Conservation (phyloP, 30 jellyfish, hydroid and myxozoan species). For the Mastigias papua region DNA sequence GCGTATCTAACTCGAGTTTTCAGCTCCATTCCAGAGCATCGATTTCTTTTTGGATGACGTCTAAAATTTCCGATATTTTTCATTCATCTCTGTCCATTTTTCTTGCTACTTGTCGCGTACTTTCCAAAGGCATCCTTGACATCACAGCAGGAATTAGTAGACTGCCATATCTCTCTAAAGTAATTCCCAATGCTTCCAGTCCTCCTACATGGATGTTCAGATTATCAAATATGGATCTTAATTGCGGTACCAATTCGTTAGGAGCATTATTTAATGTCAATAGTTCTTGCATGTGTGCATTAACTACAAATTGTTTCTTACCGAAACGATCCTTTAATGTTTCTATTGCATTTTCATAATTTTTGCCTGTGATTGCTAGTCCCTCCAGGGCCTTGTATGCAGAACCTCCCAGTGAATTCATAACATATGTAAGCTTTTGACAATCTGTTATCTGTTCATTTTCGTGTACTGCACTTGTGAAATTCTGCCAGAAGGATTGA, state of each 20-base stretch:
- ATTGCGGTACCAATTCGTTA: not conserved
- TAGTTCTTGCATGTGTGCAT: conserved; percentile 79
- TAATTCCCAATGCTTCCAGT: conserved; percentile 59
- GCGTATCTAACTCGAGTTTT: not conserved
- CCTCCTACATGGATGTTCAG: conserved; percentile 70
- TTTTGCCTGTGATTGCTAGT: conserved; percentile 51
- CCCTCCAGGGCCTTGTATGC: conserved; percentile 64
- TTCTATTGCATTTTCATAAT: conserved; percentile 47
- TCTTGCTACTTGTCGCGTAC: conserved; percentile 55
- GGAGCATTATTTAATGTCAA: conserved; percentile 28
- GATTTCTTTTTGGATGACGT: conserved; percentile 49
- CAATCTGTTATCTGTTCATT: conserved; percentile 35
- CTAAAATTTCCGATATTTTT: conserved; percentile 55
- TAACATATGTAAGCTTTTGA: conserved; percentile 64
- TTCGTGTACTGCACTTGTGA: conserved; percentile 54
- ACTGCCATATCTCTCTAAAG: conserved; percentile 62
- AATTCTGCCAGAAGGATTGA: conserved; percentile 3
- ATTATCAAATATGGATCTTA: conserved; percentile 53
- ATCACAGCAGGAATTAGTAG: conserved; percentile 69
- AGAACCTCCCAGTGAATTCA: conserved; percentile 66
- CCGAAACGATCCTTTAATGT: conserved; percentile 62
- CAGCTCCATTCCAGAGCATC: conserved; percentile 60
- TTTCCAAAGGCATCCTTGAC: conserved; percentile 59
- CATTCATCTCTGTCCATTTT: conserved; percentile 64
- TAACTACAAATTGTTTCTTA: conserved; percentile 42